These are phyloP conservation scores for Dioctria linearis DNA, from an alignment of 2,888 invertebrate genomes.

Conservation along the genomic window DNA sequence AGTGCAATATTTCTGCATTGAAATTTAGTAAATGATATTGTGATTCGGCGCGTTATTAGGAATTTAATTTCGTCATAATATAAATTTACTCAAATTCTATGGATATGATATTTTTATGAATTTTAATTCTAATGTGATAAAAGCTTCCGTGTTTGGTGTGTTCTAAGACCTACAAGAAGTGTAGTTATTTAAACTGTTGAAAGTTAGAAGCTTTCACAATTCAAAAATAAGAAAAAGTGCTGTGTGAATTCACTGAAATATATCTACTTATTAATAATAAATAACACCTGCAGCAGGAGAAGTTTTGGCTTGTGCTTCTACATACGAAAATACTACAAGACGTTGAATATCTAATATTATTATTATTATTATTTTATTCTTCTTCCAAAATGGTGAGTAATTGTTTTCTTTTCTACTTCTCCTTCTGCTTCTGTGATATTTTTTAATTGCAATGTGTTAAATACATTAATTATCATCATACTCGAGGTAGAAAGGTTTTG, in stretches of 20 bases:
- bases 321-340: neutral
- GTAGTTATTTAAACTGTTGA: too few relatives aligned
- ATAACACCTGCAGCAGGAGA: conserved; percentile 7
- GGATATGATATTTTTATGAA: too few relatives aligned
- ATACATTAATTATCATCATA: conserved; percentile 8
- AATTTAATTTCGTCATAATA: too few relatives aligned
- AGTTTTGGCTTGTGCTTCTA: conserved; percentile 3
- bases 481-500: neutral
- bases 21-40: too few relatives aligned
- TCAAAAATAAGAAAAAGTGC: neutral
- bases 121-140: neutral
- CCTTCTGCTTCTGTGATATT: neutral
- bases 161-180: too few relatives aligned
- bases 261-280: neutral
- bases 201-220: too few relatives aligned
- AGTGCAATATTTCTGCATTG: too few relatives aligned
- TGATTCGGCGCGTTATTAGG: too few relatives aligned
- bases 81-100: too few relatives aligned
- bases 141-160: neutral
- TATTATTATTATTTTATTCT: too few relatives aligned
- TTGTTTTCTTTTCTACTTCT: neutral
- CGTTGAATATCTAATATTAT: neutral
- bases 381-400: conserved; percentile 16
- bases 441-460: conserved; percentile 12
- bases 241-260: neutral